Evolutionary conservation across 2,888 invertebrate species (phyloP).

Genomic region (Sphaerophoria taeniata): DNA sequence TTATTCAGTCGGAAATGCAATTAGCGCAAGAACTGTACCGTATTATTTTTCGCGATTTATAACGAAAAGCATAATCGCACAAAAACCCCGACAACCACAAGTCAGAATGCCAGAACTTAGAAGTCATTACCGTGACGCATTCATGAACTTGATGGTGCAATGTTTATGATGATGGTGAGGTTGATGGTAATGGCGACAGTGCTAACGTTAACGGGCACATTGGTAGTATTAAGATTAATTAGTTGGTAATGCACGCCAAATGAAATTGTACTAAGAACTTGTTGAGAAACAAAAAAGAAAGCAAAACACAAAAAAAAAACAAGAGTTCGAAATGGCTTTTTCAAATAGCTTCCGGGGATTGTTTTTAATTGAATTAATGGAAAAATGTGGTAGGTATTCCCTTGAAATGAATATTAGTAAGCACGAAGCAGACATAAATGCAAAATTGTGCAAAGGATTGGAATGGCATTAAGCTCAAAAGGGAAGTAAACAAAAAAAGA

Average conservation of each 20-base stretch:
- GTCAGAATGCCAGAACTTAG: neutral
- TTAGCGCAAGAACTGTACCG: slow-evolving; percentile 52
- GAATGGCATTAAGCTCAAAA: neutral
- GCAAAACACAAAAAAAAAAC: neutral
- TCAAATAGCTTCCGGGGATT: slow-evolving; percentile 1
- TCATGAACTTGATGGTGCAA: slow-evolving; percentile 60
- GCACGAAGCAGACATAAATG: neutral
- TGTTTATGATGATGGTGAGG: neutral
- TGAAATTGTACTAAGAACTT: neutral
- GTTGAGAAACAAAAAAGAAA: neutral
- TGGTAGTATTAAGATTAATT: slow-evolving; percentile 30
- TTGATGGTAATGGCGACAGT: neutral
- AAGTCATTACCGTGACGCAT: slow-evolving; percentile 57
- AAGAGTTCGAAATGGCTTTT: neutral
- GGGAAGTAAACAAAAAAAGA: neutral
- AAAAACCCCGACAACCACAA: neutral
- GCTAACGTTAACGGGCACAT: neutral
- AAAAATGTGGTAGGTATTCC: slow-evolving; percentile 21
- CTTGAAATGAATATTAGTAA: neutral
- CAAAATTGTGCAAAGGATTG: neutral
- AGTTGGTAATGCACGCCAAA: slow-evolving; percentile 25
- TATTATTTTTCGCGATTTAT: slow-evolving; percentile 27
- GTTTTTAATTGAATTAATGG: slow-evolving; percentile 27
- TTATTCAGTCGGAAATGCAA: slow-evolving; percentile 52
- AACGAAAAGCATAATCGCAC: slow-evolving; percentile 32